Base-by-base conservation (phyloP, 2,888 invertebrate species). In the Andricus quercusramuli region DNA sequence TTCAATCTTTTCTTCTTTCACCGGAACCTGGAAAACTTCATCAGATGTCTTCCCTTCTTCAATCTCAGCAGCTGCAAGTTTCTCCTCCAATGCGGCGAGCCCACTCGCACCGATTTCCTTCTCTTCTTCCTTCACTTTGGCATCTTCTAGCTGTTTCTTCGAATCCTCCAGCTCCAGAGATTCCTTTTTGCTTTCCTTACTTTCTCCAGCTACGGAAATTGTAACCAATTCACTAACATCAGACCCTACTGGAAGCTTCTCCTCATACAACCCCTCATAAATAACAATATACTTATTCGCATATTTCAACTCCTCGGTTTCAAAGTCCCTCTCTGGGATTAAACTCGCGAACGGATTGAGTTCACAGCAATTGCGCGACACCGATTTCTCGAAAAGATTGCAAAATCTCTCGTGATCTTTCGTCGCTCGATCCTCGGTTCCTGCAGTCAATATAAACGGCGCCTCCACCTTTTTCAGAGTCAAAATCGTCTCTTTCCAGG, bases 231-330 rank as follows among this genome's bases (percentile, higher is more conserved):
- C n/a, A n/a, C 3, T n/a, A 47, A 17, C 17, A 11, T n/a, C n/a
- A 56, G n/a, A 5, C n/a, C 17, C n/a, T n/a, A n/a, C 17, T n/a
- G 56, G 56, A n/a, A 41, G 9, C 22, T 67, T 67, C 22, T 15
- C 22, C 67, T 51, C 20, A 29, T 29, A 68, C 6, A 70, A 9
- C 4, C 47, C 17, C 22, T 83, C 74, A 78, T 90, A 91, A 80
- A 91, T 85, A 44, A 87, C 83, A 22, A 92, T 62, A 82, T 88
- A 90, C 56, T 90, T 87, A 85, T 92, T 92, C 66, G 88, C 87
- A 84, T 89, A 91, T 79, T 86, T 90, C 80, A 91, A 84, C 37
- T 85, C 86, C 44, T 89, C 90, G 65, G 83, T 88, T 82, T 89
- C 90, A 78, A 88, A 89, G 83, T 91, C 89, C 82, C 91, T 89